Evolutionary conservation across 2,888 invertebrate species (phyloP).

Genomic region (Hedya salicella): DNA sequence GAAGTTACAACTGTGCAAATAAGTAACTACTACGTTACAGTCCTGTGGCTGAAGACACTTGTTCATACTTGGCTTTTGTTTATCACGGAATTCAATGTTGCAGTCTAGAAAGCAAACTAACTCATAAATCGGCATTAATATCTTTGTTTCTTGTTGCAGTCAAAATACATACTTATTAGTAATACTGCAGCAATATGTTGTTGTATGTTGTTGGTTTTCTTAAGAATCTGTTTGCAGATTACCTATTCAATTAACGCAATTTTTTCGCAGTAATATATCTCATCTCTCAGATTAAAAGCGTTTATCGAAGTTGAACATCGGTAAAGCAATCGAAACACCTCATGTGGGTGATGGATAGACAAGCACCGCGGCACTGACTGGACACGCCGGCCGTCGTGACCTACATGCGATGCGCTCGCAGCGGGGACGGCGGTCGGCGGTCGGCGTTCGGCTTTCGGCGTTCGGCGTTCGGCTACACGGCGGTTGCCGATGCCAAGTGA

Average conservation of each 20-base stretch:
- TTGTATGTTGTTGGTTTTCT: no score
- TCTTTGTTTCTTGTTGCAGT: not conserved
- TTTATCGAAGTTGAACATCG: not conserved
- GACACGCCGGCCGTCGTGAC: conserved; percentile 51
- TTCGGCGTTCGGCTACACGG: conserved; percentile 14
- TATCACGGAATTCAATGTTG: not conserved
- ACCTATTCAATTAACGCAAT: not conserved
- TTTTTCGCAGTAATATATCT: conserved; percentile 1
- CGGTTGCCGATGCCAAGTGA: conserved; percentile 47
- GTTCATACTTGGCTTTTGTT: conserved; percentile 9
- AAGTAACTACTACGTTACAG: conserved; percentile 1
- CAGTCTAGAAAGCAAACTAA: not conserved
- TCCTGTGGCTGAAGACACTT: conserved; percentile 1
- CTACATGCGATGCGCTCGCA: conserved; percentile 60
- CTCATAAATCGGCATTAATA: not conserved
- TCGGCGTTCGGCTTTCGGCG: conserved; percentile 29
- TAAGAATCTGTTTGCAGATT: not conserved
- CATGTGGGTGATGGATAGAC: conserved; percentile 25
- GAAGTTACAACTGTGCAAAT: conserved; percentile 25
- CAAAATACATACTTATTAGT: not conserved
- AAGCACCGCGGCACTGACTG: conserved; percentile 7
- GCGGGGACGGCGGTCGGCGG: conserved; percentile 25
- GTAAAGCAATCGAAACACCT: conserved; percentile 1
- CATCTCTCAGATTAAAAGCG: not conserved
- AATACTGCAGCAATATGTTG: no score